Percentiles rank a stretch among this genome's conserved stretches.
Conservation (phyloP, 2,797 vertebrate genomes). For the Schizopygopsis malacanthus region DNA sequence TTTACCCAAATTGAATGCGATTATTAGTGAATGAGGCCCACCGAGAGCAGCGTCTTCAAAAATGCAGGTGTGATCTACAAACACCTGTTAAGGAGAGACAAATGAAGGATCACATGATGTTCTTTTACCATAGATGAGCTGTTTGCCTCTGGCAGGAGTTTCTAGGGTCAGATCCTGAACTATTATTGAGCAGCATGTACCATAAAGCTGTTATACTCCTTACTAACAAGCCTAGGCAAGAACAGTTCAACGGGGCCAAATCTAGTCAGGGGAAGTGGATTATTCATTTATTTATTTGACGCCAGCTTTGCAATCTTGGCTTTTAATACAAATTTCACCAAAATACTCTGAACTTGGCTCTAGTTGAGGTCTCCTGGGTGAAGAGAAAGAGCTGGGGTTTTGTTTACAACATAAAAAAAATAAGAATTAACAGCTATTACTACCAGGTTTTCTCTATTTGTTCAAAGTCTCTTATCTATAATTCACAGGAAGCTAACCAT, state of each 20-base stretch:
- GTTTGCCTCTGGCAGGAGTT: slow-evolving; percentile 16
- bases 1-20: background rate
- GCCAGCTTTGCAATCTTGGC: slow-evolving; percentile 1
- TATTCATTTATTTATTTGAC: background rate
- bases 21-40: background rate
- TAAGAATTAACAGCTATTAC: background rate
- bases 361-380: background rate
- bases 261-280: slow-evolving; percentile 4
- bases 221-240: slow-evolving; percentile 19
- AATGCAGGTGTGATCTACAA: slow-evolving; percentile 4
- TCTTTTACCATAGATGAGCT: background rate
- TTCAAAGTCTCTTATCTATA: background rate
- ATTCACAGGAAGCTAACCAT: background rate
- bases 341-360: slow-evolving; percentile 12
- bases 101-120: background rate
- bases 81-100: slow-evolving; percentile 23
- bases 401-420: slow-evolving; percentile 8
- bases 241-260: background rate
- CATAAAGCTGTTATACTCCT: background rate
- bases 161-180: slow-evolving; percentile 31
- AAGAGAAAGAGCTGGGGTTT: background rate
- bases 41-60: background rate
- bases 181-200: slow-evolving; percentile 1
- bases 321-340: background rate
- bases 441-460: background rate